Conservation (phyloP, 2,113 vertebrate genomes). For the Zosterops lateralis region DNA sequence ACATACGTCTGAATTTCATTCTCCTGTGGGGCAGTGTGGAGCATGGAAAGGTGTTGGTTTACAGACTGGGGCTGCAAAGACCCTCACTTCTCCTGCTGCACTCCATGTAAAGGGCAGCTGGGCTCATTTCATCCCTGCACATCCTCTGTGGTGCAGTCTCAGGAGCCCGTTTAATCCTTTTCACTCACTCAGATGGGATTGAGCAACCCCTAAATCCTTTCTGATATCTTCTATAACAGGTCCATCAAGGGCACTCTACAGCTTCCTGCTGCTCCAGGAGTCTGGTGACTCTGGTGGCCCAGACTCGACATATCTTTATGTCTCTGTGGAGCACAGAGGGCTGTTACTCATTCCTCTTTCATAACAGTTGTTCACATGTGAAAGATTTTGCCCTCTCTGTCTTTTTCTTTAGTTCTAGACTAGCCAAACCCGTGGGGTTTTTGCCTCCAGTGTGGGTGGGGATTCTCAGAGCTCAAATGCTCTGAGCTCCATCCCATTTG, state of each 20-base stretch:
- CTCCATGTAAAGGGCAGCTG: not conserved
- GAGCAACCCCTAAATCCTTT: not conserved
- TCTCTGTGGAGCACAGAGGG: not conserved
- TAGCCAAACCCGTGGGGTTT: not conserved
- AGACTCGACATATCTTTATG: not conserved
- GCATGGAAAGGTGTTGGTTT: not conserved
- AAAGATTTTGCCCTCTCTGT: not conserved
- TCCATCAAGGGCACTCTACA: not conserved
- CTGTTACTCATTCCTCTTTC: not conserved
- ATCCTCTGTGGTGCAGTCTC: not conserved
- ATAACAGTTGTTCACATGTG: not conserved
- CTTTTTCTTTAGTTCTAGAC: not conserved
- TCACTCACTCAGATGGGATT: not conserved
- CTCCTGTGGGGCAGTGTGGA: not conserved
- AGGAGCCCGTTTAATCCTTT: not conserved
- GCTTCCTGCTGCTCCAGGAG: not conserved
- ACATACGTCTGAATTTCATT: accelerated
- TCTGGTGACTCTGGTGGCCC: not conserved
- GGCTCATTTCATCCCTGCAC: not conserved
- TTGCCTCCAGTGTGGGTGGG: not conserved
- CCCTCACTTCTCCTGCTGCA: not conserved
- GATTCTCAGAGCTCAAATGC: not conserved
- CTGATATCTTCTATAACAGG: not conserved
- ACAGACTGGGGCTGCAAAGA: not conserved
- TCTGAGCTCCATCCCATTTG: not conserved